Evolutionary conservation across 1,140 invertebrate species (phyloP).

Genomic region (Manduca sexta): DNA sequence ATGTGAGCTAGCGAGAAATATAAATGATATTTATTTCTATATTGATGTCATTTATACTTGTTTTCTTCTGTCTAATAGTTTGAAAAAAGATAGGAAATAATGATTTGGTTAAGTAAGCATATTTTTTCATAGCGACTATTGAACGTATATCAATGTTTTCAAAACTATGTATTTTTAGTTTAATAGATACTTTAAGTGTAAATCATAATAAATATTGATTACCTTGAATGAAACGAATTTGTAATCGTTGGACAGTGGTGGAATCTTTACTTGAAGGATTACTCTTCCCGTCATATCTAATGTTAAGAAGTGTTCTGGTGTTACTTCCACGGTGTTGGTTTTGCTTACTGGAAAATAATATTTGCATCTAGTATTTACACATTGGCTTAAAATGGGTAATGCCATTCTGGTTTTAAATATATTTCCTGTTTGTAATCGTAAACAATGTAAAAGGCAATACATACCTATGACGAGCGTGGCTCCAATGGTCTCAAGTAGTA

Average conservation of each 20-base stretch:
- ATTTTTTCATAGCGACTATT: too few relatives aligned
- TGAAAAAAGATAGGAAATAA: not conserved
- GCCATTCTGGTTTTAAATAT: too few relatives aligned
- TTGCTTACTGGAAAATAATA: constrained; percentile 16
- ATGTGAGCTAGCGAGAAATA: too few relatives aligned
- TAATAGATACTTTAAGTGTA: too few relatives aligned
- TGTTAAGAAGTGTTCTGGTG: constrained; percentile 73
- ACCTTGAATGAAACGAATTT: constrained; percentile 76
- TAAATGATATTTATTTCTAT: too few relatives aligned
- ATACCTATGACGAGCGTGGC: constrained; percentile 50
- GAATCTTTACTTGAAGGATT: constrained; percentile 75
- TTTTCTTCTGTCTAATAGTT: not conserved
- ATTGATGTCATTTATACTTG: too few relatives aligned
- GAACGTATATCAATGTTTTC: too few relatives aligned
- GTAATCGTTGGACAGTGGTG: constrained; percentile 61
- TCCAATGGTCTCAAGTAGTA: constrained; percentile 79
- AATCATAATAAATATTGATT: constrained; percentile 13
- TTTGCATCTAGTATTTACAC: too few relatives aligned
- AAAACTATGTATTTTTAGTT: too few relatives aligned
- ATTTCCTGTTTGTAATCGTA: too few relatives aligned
- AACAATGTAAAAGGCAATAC: not conserved
- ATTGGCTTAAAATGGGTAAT: too few relatives aligned
- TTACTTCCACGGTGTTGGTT: constrained; percentile 31
- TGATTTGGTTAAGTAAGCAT: not conserved
- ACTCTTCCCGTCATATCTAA: constrained; percentile 79